Evolutionary conservation across 1,140 invertebrate species (phyloP).

Genomic region (Caenorhabditis latens): DNA sequence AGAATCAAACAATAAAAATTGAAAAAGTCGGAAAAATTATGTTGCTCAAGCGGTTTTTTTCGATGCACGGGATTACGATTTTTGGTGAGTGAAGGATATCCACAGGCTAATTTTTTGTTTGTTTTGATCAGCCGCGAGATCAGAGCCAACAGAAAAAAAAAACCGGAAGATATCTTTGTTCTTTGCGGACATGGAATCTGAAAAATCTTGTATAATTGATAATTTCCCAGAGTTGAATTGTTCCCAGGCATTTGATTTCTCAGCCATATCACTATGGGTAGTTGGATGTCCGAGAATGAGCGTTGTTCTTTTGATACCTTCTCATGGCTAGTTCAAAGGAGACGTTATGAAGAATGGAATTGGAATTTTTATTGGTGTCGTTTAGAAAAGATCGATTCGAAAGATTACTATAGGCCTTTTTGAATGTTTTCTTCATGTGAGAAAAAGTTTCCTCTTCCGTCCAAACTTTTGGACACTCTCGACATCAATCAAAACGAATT

Average conservation of each 20-base stretch:
- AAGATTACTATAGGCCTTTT: conserved; percentile 47
- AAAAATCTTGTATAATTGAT: neutral
- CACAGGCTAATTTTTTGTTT: conserved; percentile 39
- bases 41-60: neutral
- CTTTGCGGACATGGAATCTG: conserved; percentile 26
- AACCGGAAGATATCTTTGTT: conserved; percentile 17
- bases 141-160: conserved; percentile 37
- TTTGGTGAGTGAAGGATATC: conserved; percentile 21
- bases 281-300: conserved; percentile 14
- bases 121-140: conserved; percentile 44
- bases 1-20: neutral
- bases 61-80: neutral
- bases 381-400: conserved; percentile 17
- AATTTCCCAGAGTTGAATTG: neutral
- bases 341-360: conserved; percentile 52
- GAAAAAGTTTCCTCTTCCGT: conserved; percentile 44
- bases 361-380: conserved; percentile 52
- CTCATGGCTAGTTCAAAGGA: conserved; percentile 42
- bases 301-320: conserved; percentile 46
- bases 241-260: conserved; percentile 21
- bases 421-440: conserved; percentile 50
- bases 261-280: neutral
- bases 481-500: conserved; percentile 40
- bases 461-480: conserved; percentile 46
- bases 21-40: neutral